Percentiles rank a stretch among this genome's conserved stretches.
These are phyloP conservation scores for Taxidea taxus DNA, from an alignment of 2,113 vertebrate genomes.

Conservation along the genomic window DNA sequence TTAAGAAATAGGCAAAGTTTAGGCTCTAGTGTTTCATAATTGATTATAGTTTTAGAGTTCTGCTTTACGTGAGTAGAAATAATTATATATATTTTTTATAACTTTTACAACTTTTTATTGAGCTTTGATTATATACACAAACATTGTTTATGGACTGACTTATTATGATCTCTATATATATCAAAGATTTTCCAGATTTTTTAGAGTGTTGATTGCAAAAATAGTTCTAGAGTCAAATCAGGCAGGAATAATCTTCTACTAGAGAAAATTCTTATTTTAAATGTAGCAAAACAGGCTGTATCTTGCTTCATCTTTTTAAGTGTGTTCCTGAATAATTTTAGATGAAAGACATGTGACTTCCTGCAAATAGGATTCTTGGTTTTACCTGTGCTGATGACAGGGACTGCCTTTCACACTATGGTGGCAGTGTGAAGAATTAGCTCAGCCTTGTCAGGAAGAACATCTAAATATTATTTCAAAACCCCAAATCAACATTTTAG, in stretches of 20 bases:
- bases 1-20: neutral
- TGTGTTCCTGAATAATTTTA: neutral
- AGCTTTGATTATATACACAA: neutral
- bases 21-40: neutral
- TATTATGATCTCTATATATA: neutral
- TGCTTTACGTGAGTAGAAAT: neutral
- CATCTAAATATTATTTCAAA: neutral
- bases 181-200: neutral
- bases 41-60: neutral
- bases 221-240: neutral
- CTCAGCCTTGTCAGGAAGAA: neutral
- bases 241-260: neutral
- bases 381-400: neutral
- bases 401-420: neutral
- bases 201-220: neutral
- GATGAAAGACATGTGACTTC: neutral
- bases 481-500: neutral
- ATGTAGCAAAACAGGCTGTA: neutral
- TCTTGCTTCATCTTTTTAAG: neutral
- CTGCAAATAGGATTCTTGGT: neutral
- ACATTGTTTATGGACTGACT: neutral
- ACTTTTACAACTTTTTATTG: neutral
- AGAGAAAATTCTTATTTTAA: neutral
- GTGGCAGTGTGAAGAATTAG: neutral
- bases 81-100: neutral